phyloP scores from a whole-genome alignment of 2,797 vertebrate species.

The Enoplosus armatus region DNA sequence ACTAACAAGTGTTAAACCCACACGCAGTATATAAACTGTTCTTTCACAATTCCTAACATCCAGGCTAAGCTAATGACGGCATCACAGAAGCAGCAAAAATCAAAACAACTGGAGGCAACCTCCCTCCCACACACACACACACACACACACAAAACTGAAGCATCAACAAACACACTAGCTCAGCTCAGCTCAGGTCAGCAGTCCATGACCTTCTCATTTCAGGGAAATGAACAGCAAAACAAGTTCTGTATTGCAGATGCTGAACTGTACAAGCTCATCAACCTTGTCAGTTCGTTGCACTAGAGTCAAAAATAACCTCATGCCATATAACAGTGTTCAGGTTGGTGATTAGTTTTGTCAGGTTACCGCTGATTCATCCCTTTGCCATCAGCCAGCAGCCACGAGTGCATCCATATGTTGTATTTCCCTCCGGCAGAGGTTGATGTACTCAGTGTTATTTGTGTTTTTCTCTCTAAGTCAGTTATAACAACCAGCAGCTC shows the following conservation, averaged over 20 bases:
- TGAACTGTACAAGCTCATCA: slow-evolving; percentile 1
- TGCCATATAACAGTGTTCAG: neutral
- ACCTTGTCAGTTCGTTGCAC: neutral
- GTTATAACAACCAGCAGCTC: slow-evolving; percentile 36
- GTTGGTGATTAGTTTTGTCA: neutral
- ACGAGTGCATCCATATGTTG: neutral
- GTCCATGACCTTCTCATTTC: slow-evolving; percentile 42
- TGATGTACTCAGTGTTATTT: neutral
- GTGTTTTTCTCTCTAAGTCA: slow-evolving; percentile 7
- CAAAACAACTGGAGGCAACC: slow-evolving; percentile 41
- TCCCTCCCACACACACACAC: slow-evolving; percentile 3
- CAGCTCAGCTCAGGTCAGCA: slow-evolving; percentile 28
- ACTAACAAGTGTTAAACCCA: slow-evolving; percentile 4
- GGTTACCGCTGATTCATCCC: neutral
- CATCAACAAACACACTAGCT: slow-evolving; percentile 45
- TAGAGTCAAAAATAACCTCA: neutral
- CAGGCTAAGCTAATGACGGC: slow-evolving; percentile 47
- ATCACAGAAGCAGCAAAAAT: slow-evolving; percentile 47
- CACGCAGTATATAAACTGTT: neutral
- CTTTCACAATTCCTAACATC: slow-evolving; percentile 23
- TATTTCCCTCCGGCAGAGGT: slow-evolving; percentile 15
- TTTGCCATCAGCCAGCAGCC: neutral
- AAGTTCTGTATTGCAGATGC: slow-evolving; percentile 5
- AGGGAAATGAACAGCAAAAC: slow-evolving; percentile 25
- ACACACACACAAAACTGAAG: slow-evolving; percentile 5